Conservation (phyloP, 2,113 vertebrate genomes). For the Spheniscus mendiculus region DNA sequence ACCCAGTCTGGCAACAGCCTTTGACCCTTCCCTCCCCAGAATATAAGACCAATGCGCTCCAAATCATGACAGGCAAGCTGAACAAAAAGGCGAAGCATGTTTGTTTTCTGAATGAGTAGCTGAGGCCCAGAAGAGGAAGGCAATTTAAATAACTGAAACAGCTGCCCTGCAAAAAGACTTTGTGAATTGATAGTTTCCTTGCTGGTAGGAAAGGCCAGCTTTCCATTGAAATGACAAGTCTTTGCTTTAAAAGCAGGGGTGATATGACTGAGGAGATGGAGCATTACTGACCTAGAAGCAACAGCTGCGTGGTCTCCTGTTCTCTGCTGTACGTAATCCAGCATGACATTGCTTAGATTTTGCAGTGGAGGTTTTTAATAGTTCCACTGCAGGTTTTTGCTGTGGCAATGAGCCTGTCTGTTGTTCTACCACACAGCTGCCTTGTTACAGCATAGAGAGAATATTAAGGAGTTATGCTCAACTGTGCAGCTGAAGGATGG, state of each 20-base stretch:
- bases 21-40: not conserved
- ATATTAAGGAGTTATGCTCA: not conserved
- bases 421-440: not conserved
- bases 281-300: not conserved
- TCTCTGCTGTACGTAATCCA: not conserved
- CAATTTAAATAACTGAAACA: conserved; percentile 17
- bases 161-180: not conserved
- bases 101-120: conserved; percentile 5
- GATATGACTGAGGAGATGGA: not conserved
- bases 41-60: not conserved
- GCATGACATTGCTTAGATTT: not conserved
- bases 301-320: conserved; percentile 9
- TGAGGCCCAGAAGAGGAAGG: not conserved
- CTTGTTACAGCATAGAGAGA: not conserved
- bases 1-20: not conserved
- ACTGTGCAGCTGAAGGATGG: not conserved
- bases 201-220: not conserved
- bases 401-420: not conserved
- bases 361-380: not conserved
- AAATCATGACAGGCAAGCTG: not conserved
- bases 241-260: not conserved
- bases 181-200: not conserved
- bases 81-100: not conserved
- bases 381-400: not conserved
- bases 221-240: not conserved